Conservation (phyloP, 2,888 invertebrate species). For the Conops quadrifasciatus region DNA sequence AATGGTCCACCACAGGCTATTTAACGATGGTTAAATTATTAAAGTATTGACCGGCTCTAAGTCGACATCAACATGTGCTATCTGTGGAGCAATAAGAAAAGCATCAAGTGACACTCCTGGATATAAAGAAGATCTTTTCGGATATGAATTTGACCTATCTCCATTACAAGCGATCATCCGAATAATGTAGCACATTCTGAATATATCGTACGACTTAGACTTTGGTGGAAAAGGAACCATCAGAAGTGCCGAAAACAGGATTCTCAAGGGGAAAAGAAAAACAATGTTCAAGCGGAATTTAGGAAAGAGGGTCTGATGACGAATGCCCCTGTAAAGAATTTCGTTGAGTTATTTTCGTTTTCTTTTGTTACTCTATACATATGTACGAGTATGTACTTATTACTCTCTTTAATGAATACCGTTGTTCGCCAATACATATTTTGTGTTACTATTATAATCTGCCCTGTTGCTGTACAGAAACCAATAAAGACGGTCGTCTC, state of each 20-base stretch:
- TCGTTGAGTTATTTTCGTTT: no score
- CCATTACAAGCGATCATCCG: background rate
- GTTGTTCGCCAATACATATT: no score
- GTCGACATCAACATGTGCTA: conserved; percentile 1
- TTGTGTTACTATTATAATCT: no score
- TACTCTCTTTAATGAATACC: no score
- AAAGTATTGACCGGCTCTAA: background rate
- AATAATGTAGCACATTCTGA: background rate
- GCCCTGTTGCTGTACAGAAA: no score
- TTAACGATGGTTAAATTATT: background rate
- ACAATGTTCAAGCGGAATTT: background rate
- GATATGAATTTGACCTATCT: background rate
- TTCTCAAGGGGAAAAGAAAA: background rate
- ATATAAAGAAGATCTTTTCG: background rate
- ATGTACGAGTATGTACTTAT: no score
- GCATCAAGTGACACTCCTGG: background rate
- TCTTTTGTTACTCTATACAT: no score
- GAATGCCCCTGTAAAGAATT: no score
- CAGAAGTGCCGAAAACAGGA: background rate
- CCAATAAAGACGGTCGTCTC: no score
- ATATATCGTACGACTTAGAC: background rate
- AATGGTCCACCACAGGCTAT: conserved; percentile 3
- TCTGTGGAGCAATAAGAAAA: background rate
- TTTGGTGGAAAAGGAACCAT: background rate
- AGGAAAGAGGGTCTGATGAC: background rate